Evolutionary conservation across 1,140 invertebrate genomes (phyloP).

Genomic region (Ostrea edulis): DNA sequence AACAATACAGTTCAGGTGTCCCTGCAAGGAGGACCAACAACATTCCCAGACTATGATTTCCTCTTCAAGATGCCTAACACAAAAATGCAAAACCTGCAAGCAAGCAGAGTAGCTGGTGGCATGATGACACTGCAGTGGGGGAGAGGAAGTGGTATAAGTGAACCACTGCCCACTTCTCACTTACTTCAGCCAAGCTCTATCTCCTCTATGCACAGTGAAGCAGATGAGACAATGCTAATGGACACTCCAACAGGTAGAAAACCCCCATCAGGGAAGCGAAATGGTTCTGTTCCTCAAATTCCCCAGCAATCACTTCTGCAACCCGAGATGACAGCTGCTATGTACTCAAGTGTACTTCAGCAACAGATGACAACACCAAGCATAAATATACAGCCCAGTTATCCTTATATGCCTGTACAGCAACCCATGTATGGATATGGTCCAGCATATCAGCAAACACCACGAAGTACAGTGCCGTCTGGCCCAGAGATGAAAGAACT

Average conservation of each 20-base stretch:
- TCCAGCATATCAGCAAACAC: background rate
- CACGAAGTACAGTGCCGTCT: conserved; percentile 29
- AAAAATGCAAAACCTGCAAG: conserved; percentile 71
- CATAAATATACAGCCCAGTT: background rate
- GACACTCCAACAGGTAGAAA: conserved; percentile 37
- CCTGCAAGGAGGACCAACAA: conserved; percentile 70
- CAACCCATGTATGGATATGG: conserved; percentile 28
- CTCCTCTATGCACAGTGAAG: conserved; percentile 48
- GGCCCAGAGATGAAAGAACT: conserved; percentile 72
- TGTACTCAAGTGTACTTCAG: background rate
- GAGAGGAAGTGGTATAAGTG: background rate
- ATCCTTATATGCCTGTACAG: conserved; percentile 10
- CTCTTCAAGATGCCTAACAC: conserved; percentile 73
- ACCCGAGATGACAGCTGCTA: background rate
- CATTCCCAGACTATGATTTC: conserved; percentile 74
- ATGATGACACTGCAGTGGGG: conserved; percentile 70
- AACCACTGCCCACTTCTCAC: background rate
- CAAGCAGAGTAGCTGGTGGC: conserved; percentile 68
- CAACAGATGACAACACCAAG: background rate
- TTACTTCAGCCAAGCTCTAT: conserved; percentile 47
- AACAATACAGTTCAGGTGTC: conserved; percentile 66
- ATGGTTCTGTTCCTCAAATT: conserved; percentile 4
- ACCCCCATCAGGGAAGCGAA: conserved; percentile 53
- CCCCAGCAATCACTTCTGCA: conserved; percentile 34
- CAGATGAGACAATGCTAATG: conserved; percentile 39